phyloP scores from a whole-genome alignment of 2,797 vertebrate genomes.

The Leontopithecus rosalia region DNA sequence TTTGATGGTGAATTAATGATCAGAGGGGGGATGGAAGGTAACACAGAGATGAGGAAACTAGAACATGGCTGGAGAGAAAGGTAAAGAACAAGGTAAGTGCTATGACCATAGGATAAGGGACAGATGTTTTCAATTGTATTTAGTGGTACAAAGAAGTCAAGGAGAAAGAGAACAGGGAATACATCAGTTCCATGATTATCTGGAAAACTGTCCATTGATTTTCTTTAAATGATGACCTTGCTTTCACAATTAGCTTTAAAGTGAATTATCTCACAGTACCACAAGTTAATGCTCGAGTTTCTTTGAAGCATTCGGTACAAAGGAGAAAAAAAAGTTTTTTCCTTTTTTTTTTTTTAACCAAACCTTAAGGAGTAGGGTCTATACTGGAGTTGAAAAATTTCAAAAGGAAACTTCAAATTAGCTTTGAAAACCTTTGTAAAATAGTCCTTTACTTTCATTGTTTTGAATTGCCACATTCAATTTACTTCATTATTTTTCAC shows the following conservation, averaged over 20 bases:
- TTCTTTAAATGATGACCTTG: constrained; percentile 12
- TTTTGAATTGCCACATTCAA: constrained; percentile 1
- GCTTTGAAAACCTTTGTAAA: background rate
- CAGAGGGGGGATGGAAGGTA: background rate
- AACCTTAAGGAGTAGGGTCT: background rate
- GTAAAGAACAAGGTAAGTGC: background rate
- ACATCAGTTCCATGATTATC: background rate
- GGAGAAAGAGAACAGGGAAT: constrained; percentile 4
- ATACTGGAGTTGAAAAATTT: background rate
- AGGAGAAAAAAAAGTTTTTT: background rate
- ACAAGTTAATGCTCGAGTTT: background rate
- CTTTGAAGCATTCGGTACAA: background rate
- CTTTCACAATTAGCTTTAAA: constrained; percentile 48
- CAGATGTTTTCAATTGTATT: background rate
- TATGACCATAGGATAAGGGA: background rate
- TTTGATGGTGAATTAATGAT: background rate
- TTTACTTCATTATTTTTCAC: constrained; percentile 52
- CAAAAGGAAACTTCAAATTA: constrained; percentile 20
- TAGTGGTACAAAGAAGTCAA: background rate
- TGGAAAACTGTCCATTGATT: background rate
- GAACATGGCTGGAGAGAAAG: background rate
- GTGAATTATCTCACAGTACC: background rate
- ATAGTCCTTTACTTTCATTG: background rate
- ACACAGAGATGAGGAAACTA: background rate
- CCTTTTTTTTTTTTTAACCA: background rate